Evolutionary conservation across 2,797 vertebrate genomes (phyloP).

Genomic region (Echeneis naucrates): DNA sequence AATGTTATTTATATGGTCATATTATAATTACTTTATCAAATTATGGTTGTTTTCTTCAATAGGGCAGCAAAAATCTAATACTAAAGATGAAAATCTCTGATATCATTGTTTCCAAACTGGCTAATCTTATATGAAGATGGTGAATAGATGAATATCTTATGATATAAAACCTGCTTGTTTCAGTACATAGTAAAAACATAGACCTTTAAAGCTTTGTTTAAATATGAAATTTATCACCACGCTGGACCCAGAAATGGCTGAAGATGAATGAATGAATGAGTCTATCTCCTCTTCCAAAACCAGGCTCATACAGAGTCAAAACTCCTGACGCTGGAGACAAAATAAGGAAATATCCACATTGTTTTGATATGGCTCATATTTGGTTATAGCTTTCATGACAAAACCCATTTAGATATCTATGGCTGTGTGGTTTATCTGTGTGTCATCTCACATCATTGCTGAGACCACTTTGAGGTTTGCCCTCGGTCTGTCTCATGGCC

Average conservation of each 20-base stretch:
- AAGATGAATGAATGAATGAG: too few species aligned
- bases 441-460: constrained; percentile 12
- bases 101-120: background rate
- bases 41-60: background rate
- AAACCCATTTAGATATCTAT: background rate
- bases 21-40: constrained; percentile 2
- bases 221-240: background rate
- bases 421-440: constrained; percentile 2
- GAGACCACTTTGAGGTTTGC: background rate
- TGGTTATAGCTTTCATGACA: constrained; percentile 13
- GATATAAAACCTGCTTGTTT: background rate
- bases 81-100: background rate
- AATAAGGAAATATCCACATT: background rate
- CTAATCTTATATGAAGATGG: background rate
- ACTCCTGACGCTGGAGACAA: background rate
- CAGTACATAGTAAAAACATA: background rate
- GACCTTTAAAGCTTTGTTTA: background rate
- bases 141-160: constrained; percentile 1
- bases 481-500: constrained; percentile 16
- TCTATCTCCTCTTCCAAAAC: background rate
- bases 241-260: too few species aligned
- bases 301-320: background rate
- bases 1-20: background rate
- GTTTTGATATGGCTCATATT: background rate
- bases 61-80: background rate